phyloP scores from a whole-genome alignment of 2,888 invertebrate genomes.

The Drosophila conformis region DNA sequence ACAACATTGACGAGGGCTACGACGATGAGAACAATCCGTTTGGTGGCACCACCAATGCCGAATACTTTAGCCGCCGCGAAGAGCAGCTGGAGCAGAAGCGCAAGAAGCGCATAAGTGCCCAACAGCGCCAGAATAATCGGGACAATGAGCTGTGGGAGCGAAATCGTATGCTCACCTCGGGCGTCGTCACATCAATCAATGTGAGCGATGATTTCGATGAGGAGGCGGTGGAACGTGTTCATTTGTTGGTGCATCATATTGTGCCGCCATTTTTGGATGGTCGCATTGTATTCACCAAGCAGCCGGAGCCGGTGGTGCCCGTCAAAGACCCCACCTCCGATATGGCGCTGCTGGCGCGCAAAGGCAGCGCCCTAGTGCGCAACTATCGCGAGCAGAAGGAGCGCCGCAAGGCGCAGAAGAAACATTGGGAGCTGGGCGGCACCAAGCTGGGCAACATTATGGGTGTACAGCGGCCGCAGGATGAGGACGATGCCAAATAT shows the following conservation, averaged over 20 bases:
- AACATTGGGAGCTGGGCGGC: conserved; percentile 99
- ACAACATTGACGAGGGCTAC: conserved; percentile 97
- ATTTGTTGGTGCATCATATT: conserved; percentile 98
- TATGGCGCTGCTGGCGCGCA: conserved; percentile 97
- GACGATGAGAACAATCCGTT: conserved; percentile 97
- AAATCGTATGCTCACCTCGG: conserved; percentile 97
- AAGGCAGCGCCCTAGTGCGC: conserved; percentile 96
- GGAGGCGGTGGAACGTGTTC: conserved; percentile 96
- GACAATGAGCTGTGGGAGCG: conserved; percentile 99
- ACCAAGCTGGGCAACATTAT: conserved; percentile 95
- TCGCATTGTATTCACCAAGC: conserved; percentile 99
- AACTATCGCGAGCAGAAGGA: conserved; percentile 98
- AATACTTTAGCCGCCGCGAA: conserved; percentile 96
- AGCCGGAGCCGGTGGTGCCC: conserved; percentile 99
- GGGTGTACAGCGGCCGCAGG: conserved; percentile 94
- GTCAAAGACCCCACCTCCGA: conserved; percentile 98
- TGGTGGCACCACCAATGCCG: conserved; percentile 93
- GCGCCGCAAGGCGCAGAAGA: conserved; percentile 97
- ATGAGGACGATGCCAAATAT: conserved; percentile 89
- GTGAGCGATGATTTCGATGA: conserved; percentile 97
- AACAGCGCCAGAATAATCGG: conserved; percentile 98
- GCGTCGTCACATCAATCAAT: conserved; percentile 95
- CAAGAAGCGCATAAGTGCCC: conserved; percentile 96
- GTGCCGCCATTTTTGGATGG: conserved; percentile 99
- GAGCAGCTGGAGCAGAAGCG: conserved; percentile 95